These are phyloP conservation scores for Yponomeuta malinellus DNA, from an alignment of 2,888 invertebrate species.

Conservation along the genomic window DNA sequence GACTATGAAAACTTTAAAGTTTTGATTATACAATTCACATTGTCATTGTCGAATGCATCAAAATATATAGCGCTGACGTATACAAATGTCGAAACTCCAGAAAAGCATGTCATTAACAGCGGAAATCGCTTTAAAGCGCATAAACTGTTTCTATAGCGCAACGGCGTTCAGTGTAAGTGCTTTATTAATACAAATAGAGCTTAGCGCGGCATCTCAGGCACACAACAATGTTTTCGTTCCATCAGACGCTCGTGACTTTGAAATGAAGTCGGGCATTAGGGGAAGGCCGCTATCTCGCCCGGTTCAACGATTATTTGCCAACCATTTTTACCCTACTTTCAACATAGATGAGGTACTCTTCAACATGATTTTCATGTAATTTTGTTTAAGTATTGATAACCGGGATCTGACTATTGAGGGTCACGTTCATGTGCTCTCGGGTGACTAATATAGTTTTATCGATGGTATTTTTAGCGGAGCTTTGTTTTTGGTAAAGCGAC, in stretches of 20 bases:
- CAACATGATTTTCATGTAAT: no score
- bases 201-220: constrained; percentile 35
- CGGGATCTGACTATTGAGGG: no score
- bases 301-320: constrained; percentile 62
- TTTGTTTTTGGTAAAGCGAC: no score
- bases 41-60: no score
- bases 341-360: neutral
- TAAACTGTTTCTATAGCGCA: neutral
- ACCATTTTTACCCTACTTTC: constrained; percentile 30
- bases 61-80: no score
- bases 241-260: constrained; percentile 63
- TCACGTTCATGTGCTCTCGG: no score
- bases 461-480: no score
- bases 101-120: neutral
- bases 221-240: constrained; percentile 72
- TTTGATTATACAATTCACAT: no score
- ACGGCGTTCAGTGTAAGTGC: constrained; percentile 43
- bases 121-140: neutral
- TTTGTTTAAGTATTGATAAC: no score
- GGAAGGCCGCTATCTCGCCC: constrained; percentile 48
- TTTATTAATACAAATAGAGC: constrained; percentile 67
- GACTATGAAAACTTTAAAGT: no score
- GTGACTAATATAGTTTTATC: no score
- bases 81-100: neutral
- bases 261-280: constrained; percentile 71